Evolutionary conservation across 2,113 vertebrate genomes (phyloP).

Genomic region (Ciconia stormi): DNA sequence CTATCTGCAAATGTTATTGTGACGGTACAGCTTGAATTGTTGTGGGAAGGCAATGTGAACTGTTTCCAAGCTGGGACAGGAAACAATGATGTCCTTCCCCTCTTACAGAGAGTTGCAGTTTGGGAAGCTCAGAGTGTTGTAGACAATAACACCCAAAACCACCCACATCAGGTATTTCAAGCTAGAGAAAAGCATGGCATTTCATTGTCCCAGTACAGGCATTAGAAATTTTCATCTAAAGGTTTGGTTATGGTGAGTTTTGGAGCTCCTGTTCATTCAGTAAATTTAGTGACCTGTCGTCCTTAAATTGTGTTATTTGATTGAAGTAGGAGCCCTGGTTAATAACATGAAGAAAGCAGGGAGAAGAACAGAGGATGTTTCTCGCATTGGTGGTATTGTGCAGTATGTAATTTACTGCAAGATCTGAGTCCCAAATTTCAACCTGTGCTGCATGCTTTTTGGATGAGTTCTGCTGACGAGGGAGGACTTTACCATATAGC

Average conservation of each 20-base stretch:
- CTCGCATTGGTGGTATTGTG: background rate
- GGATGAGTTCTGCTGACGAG: background rate
- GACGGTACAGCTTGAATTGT: background rate
- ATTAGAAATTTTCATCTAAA: background rate
- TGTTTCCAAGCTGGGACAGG: background rate
- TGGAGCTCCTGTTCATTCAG: background rate
- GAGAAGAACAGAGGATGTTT: background rate
- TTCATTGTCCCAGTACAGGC: background rate
- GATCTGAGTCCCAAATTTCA: background rate
- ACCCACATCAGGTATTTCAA: background rate
- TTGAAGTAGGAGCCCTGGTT: background rate
- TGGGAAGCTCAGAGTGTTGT: background rate
- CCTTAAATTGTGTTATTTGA: background rate
- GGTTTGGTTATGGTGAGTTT: background rate
- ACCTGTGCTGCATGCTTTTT: background rate
- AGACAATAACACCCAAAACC: background rate
- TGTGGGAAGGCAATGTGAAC: background rate
- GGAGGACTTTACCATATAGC: conserved; percentile 84
- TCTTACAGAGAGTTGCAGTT: background rate
- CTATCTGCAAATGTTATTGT: background rate
- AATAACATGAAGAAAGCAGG: background rate
- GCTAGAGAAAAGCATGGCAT: background rate
- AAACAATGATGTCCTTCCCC: fast-evolving
- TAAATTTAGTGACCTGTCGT: background rate
- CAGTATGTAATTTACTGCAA: background rate